Evolutionary conservation across 2,113 vertebrate species (phyloP).

Genomic region (Orycteropus afer): DNA sequence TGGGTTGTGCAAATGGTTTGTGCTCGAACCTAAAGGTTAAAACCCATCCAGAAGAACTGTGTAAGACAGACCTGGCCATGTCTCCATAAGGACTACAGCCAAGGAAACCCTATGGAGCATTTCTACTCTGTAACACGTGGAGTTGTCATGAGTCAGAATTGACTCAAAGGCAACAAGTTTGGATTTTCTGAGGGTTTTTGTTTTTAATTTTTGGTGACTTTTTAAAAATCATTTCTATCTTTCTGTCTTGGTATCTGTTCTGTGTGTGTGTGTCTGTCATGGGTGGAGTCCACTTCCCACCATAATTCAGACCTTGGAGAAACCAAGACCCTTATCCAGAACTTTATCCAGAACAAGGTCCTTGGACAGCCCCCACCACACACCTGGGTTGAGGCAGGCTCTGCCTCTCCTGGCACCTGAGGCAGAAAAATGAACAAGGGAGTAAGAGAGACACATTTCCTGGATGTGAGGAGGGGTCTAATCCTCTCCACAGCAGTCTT

Average conservation of each 20-base stretch:
- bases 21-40: too few species aligned
- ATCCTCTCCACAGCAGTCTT: background rate
- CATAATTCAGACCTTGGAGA: background rate
- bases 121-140: background rate
- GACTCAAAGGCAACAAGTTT: background rate
- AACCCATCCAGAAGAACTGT: too few species aligned
- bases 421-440: background rate
- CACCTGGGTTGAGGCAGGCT: background rate
- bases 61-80: background rate
- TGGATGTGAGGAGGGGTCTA: background rate
- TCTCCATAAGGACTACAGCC: background rate
- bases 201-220: background rate
- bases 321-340: slow-evolving; percentile 32
- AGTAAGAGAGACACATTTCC: background rate
- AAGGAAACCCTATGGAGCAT: background rate
- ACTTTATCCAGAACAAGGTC: too few species aligned
- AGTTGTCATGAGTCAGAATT: background rate
- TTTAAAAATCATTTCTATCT: background rate
- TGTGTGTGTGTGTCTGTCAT: background rate
- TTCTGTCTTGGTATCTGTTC: background rate
- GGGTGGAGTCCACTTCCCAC: background rate
- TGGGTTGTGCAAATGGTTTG: background rate
- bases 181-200: background rate
- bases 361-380: background rate
- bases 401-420: background rate